Conservation (phyloP, 2,888 invertebrate genomes). For the Apantesis nais region DNA sequence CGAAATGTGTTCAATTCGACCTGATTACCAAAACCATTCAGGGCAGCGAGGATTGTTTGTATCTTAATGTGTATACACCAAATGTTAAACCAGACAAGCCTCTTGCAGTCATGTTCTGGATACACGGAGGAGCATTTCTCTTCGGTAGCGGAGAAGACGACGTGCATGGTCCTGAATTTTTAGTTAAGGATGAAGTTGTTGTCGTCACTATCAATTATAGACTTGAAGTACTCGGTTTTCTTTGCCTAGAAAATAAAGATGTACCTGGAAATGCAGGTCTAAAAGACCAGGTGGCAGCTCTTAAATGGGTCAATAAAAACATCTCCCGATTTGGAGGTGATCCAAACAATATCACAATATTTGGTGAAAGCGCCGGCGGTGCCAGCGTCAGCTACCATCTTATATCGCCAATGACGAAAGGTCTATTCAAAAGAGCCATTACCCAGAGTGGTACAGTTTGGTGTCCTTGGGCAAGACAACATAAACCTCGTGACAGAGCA, state of each 20-base stretch:
- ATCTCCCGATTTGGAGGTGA: constrained; percentile 56
- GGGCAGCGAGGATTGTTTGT: constrained; percentile 51
- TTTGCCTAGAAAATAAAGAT: constrained; percentile 54
- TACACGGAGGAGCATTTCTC: constrained; percentile 50
- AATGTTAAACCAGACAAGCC: constrained; percentile 40
- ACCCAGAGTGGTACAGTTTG: constrained; percentile 88
- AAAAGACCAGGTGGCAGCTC: constrained; percentile 58
- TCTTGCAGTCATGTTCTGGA: constrained; percentile 53
- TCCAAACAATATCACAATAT: constrained; percentile 54
- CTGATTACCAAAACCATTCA: not conserved
- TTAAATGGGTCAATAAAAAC: constrained; percentile 56
- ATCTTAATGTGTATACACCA: constrained; percentile 58
- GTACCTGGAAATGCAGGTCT: constrained; percentile 59
- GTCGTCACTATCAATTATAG: constrained; percentile 55
- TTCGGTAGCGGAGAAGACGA: constrained; percentile 51
- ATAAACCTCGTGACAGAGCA: constrained; percentile 74
- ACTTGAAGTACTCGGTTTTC: constrained; percentile 55
- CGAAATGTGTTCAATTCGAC: constrained; percentile 34
- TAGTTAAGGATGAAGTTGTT: constrained; percentile 50
- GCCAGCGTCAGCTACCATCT: constrained; percentile 55
- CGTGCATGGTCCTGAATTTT: constrained; percentile 53
- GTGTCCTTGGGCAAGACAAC: constrained; percentile 80
- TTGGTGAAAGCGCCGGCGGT: constrained; percentile 64
- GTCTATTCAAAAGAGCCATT: constrained; percentile 74
- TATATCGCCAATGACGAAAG: constrained; percentile 63